Base-by-base conservation (phyloP, 2,797 vertebrate species). In the Chloroceryle inda region DNA sequence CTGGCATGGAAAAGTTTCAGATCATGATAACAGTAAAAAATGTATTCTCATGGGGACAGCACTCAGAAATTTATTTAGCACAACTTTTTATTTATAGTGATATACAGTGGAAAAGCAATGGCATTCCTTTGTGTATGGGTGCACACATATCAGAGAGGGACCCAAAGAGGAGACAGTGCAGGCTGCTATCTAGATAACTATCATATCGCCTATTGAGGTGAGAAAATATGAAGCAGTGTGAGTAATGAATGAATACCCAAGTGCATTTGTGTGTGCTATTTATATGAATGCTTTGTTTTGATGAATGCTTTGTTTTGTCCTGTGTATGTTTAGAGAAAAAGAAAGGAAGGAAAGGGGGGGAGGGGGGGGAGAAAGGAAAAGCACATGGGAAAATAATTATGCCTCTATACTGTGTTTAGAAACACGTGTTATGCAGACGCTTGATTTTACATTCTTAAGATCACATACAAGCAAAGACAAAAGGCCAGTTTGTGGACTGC, bases 201-300 rank as follows among this genome's bases (percentile, higher is more conserved):
- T 74, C 38, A 16, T 44, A 49, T 81, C 10, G 1, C 63, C 63
- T 88, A 0, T 2, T 63, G 73, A 92, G 59, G 69, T 90, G 88
- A 92, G 80, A 95, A 96, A 59, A 82, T 45, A 45, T 0, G 5
- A 74, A 33, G 37, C 38, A 44, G 12, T 21, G n/a, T 83, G 77
- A 87, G 76, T 82, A 88, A 79, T 67, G 56, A 92, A 52, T n/a
- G 50, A 89, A 78, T 73, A 77, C 83, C 71, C 63, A 45, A 84
- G 63, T 87, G 76, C 31, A 35, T 92, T 81, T 84, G 6, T 77
- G 27, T 69, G 42, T 78, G 24, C 52, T 85, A n/a, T 91, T 85
- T 88, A 74, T 89, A 59, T 17, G 42, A 61, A 66, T 67, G 15
- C 11, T 85, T 83, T 80, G 23, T 8, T 29, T 1, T 72, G 38